Base-by-base conservation (phyloP, 2,113 vertebrate species). In the Irena cyanogastra region DNA sequence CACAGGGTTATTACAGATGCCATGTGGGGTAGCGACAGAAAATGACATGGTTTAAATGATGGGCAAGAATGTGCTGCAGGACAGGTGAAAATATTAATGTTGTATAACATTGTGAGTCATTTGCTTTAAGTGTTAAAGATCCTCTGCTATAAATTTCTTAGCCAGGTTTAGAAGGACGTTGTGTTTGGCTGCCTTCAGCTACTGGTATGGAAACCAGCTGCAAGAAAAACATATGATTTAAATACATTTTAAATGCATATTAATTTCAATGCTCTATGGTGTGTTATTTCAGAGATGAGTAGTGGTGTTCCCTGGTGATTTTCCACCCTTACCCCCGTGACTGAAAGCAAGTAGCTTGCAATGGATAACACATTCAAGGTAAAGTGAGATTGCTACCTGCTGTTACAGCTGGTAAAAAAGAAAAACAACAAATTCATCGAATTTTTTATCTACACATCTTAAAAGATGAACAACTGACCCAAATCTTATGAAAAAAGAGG, bases 311-410 rank as follows among this genome's bases (percentile, higher is more conserved):
- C 54, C 83, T 93, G 60, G 41, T 95, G 88, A 52, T 96, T 96
- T 96, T 91, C 72, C 74, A 80, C 83, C 53, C 42, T 78, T 90
- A 88, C 59, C 54, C n/a, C 65, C 75, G 44, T 64, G 86, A 93
- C 66, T 94, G 92, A 97, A 97, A 97, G 87, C 33, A 97, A 94
- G 81, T 93, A 87, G 86, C 90, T 95, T 94, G 89, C 87, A 92
- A 97, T 94, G 87, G 96, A 95, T 97, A 81, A 95, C 92, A 95
- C 53, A 85, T 96, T 96, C 92, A 95, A 97, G 89, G 79, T 93
- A 87, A 85, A 94, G 54, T 37, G 59, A 96, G 90, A 96, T 92
- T 83, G 33, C 71, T 97, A 91, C 90, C 72, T 90, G 63, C 57
- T 92, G 90, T 91, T 95, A 89, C 26, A 94, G 56, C 23, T 92